Base-by-base conservation (phyloP, 2,888 invertebrate species). In the Labia minor region DNA sequence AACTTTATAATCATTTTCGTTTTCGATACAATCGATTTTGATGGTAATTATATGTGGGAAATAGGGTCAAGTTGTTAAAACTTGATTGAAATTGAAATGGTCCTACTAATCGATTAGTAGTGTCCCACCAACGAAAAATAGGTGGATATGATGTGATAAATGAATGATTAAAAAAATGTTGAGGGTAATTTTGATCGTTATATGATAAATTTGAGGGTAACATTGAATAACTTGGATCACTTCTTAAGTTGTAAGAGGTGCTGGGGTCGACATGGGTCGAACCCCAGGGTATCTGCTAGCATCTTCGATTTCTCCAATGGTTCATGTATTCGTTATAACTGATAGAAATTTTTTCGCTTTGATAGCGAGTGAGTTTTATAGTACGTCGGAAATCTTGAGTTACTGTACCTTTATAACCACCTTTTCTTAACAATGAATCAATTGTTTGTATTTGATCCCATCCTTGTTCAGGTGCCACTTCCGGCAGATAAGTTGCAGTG, bases 361-460 rank as follows among this genome's bases (percentile, higher is more conserved):
- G 95, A 80, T 98, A 98, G 73, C 96, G 90, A 66, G 95, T 96
- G 74, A 98, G 82, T 80, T 94, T 95, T 77, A 98, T 90, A 77
- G 89, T 88, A 74, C 90, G 87, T 67, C 96, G 86, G 75, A 90
- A 82, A 67, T 95, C 94, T 21, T 86, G 85, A n/a, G 92, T 92
- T 70, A 96, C 94, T 66, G 84, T 80, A 21, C 95, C 92, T 77
- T 94, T 94, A 81, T 88, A 97, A 64, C 99, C 99, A 71, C 97
- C 98, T 81, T 99, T 99, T 72, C 96, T 87, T 71, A 99, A 84
- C 70, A 99, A 81, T 61, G 97, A 95, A 81, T 99, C 98, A 75
- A 99, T 95, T 20, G 99, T 99, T 81, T 98, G 96, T 72, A 92
- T 86, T 81, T 95, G 94, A 85, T 98, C 93, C 99, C 99, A 99